Evolutionary conservation across 2,113 vertebrate species (phyloP).

Genomic region (Plecotus auritus): DNA sequence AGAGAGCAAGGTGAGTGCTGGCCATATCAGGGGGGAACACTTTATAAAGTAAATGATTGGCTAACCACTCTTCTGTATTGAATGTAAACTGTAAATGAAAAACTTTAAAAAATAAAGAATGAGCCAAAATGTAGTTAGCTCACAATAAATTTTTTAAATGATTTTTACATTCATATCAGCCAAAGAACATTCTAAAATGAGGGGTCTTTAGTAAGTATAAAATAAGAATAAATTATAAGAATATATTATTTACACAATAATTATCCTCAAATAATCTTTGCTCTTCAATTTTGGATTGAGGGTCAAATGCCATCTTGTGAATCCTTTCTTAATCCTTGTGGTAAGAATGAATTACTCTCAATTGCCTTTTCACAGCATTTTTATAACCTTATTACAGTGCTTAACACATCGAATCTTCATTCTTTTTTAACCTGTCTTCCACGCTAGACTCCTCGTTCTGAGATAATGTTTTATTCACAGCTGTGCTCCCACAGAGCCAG

Average conservation of each 20-base stretch:
- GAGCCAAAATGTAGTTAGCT: neutral
- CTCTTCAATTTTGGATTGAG: neutral
- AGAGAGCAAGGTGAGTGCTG: neutral
- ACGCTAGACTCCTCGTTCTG: neutral
- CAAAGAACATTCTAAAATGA: constrained; percentile 13
- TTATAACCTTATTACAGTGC: neutral
- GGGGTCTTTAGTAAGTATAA: neutral
- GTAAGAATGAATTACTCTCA: constrained; percentile 39
- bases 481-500: constrained; percentile 17
- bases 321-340: constrained; percentile 5
- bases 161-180: neutral
- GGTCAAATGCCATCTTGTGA: neutral
- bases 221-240: constrained; percentile 15
- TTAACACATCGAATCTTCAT: constrained; percentile 26
- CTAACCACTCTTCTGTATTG: neutral
- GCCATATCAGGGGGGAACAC: neutral
- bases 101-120: neutral
- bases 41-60: neutral
- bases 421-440: constrained; percentile 31
- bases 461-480: constrained; percentile 58
- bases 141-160: neutral
- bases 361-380: constrained; percentile 39
- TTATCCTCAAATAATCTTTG: constrained; percentile 35
- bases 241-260: constrained; percentile 3
- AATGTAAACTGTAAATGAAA: neutral